Evolutionary conservation across 2,888 invertebrate genomes (phyloP), one percentile per base, ranked within the genome.

Genomic region (Tetragnatha montana): DNA sequence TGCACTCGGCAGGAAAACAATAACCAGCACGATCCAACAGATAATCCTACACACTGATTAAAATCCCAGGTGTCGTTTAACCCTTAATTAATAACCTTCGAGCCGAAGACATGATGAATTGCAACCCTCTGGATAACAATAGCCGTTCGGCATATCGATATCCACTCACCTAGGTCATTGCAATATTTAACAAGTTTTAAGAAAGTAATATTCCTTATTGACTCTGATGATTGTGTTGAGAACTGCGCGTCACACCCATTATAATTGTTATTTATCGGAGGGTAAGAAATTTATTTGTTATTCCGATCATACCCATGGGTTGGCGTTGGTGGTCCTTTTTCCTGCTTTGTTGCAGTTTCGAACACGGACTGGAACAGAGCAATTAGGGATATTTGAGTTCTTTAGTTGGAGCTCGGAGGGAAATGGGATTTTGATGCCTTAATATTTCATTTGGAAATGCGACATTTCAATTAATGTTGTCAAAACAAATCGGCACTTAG

Each of bases 251-350:
- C 68, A 89, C 85, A 81, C 85, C 89, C 89, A 76, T 76, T 70
- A 71, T 84, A 85, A 89, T 89, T 85, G 81, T 85, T 85, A 85
- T 89, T 89, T 85, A 89, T 89, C 78, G 70, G 85, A 21, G 69
- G 49, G 17, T 50, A 69, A 69, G 17, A 75, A 7, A 78, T 85
- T 76, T 84, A 69, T 79, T 85, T 85, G 35, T 78, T 78, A 85
- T 85, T 78, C 85, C 19, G 70, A 69, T 78, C 85, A 85, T 60
- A 82, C 51, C 35, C 35, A 47, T 47, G 21, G 14, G 3, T 60
- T 21, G 12, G 21, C 12, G 60, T 60, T 60, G 60, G 60, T 60
- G 60, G 35, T 35, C 60, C 60, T 12, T 60, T 60, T 60, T 60
- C 60, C 60, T 60, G 60, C 60, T 60, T 60, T 60, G 60, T 17